Conservation (phyloP, 2,797 vertebrate species). For the Scomberomorus guttatus region DNA sequence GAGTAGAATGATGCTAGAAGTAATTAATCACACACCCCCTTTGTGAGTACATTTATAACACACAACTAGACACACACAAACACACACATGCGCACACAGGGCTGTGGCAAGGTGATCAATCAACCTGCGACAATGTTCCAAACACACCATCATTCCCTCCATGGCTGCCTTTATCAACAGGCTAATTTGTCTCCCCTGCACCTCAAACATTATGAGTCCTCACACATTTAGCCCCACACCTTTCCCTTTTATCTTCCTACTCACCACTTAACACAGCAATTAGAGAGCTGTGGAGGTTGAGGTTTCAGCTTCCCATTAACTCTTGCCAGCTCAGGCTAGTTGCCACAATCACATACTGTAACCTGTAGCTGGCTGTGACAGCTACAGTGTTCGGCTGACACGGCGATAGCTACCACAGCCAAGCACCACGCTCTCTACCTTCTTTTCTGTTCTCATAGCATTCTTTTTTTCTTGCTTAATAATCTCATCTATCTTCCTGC, state of each 20-base stretch:
- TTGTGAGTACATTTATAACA: constrained; percentile 57
- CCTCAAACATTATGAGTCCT: constrained; percentile 77
- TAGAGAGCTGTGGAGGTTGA: constrained; percentile 72
- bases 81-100: constrained; percentile 27
- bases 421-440: constrained; percentile 1
- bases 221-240: constrained; percentile 76
- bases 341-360: constrained; percentile 60
- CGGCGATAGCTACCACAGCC: constrained; percentile 27
- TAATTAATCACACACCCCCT: constrained; percentile 78
- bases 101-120: constrained; percentile 75
- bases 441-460: constrained; percentile 43
- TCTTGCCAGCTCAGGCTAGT: constrained; percentile 60
- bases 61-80: constrained; percentile 34
- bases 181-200: constrained; percentile 80
- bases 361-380: constrained; percentile 58
- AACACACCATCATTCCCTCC: constrained; percentile 69
- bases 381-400: constrained; percentile 36
- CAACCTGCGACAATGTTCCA: constrained; percentile 66
- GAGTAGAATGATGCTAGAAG: constrained; percentile 45
- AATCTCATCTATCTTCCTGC: constrained; percentile 61
- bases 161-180: constrained; percentile 77
- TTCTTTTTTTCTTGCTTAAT: constrained; percentile 27
- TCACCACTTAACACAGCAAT: constrained; percentile 81
- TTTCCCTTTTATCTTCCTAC: constrained; percentile 79
- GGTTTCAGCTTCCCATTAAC: constrained; percentile 74